A percentile compares a stretch with the other conserved stretches of the same genome.
Conservation (phyloP, 2,797 vertebrate genomes). For the Cynopterus sphinx region DNA sequence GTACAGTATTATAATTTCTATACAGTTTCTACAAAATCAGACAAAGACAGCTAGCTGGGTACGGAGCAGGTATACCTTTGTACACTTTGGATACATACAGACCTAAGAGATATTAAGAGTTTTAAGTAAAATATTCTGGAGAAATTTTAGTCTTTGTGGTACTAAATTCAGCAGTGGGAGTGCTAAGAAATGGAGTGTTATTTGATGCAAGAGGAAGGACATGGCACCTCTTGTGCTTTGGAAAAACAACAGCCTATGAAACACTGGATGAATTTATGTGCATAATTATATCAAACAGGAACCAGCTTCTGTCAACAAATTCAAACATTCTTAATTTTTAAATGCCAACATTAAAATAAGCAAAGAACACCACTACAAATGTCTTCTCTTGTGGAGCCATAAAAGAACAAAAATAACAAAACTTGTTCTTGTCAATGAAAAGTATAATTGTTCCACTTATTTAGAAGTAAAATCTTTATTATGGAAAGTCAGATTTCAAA, state of each 20-base stretch:
- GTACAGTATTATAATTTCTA: neutral
- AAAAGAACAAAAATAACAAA: neutral
- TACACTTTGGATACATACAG: neutral
- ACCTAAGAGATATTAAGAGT: neutral
- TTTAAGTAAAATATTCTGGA: slow-evolving; percentile 5
- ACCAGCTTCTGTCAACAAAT: neutral
- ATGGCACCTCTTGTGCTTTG: neutral
- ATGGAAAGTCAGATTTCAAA: neutral
- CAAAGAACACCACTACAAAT: neutral
- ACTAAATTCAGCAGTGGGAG: neutral
- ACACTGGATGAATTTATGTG: neutral
- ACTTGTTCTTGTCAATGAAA: neutral
- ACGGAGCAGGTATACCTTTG: neutral
- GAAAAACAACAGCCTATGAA: neutral
- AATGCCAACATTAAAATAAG: slow-evolving; percentile 20
- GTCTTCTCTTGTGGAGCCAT: neutral
- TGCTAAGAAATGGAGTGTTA: neutral
- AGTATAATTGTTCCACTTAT: neutral
- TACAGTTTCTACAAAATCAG: neutral
- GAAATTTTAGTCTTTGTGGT: neutral
- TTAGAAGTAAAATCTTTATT: slow-evolving; percentile 42
- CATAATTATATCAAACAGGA: neutral
- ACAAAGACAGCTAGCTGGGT: neutral
- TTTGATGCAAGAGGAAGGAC: neutral
- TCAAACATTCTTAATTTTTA: slow-evolving; percentile 4